A percentile compares a stretch with the other conserved stretches of the same genome.
These are phyloP conservation scores for Drosophila multiciliata DNA, from an alignment of 2,888 invertebrate genomes.

Conservation along the genomic window DNA sequence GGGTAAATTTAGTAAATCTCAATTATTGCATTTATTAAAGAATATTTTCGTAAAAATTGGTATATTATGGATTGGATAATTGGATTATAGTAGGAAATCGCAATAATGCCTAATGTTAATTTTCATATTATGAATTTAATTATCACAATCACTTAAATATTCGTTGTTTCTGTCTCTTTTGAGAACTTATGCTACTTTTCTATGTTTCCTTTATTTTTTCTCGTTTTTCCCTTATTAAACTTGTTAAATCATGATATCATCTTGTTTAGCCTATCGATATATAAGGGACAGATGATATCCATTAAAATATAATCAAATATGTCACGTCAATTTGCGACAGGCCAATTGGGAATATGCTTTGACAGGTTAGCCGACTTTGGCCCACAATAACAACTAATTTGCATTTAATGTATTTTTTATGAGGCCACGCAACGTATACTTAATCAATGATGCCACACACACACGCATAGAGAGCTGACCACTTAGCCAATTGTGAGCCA, in stretches of 20 bases:
- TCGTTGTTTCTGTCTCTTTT: neutral
- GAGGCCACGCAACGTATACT: slow-evolving; percentile 29
- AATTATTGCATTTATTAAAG: neutral
- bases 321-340: slow-evolving; percentile 31
- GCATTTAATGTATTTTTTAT: slow-evolving; percentile 51
- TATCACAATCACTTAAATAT: neutral
- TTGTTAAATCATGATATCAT: neutral
- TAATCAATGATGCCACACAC: slow-evolving; percentile 40
- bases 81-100: neutral
- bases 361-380: slow-evolving; percentile 21
- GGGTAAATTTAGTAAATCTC: neutral
- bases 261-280: neutral
- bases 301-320: slow-evolving; percentile 32
- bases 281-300: slow-evolving; percentile 16
- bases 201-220: neutral
- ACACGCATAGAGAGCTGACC: slow-evolving; percentile 3
- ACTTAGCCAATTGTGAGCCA: slow-evolving; percentile 38
- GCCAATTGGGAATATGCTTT: slow-evolving; percentile 14
- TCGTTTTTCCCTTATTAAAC: neutral
- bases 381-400: slow-evolving; percentile 38
- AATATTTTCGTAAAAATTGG: neutral
- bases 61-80: neutral
- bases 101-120: neutral
- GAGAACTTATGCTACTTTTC: neutral
- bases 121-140: neutral